A percentile compares a stretch with the other conserved stretches of the same genome.
Evolutionary conservation across 2,797 vertebrate species (phyloP).

Genomic region (Sitta carolinensis): DNA sequence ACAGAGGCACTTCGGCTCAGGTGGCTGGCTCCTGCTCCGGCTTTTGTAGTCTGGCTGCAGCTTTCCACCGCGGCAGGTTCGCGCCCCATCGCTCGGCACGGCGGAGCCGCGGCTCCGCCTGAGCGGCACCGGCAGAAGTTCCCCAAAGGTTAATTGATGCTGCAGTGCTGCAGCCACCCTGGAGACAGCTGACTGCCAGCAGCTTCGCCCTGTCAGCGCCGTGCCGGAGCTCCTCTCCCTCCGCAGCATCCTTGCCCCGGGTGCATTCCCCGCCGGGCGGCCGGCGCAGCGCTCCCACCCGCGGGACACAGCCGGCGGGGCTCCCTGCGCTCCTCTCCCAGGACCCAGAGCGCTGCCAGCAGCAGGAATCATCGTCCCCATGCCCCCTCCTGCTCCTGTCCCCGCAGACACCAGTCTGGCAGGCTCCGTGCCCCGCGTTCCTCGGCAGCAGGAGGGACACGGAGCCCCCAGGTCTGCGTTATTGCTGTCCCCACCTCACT

Average conservation of each 20-base stretch:
- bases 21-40: constrained; percentile 19
- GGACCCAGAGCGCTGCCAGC: neutral
- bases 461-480: neutral
- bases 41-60: neutral
- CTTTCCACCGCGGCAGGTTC: neutral
- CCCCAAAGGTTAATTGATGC: constrained; percentile 69
- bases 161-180: constrained; percentile 58
- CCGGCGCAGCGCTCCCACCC: neutral
- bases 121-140: constrained; percentile 32
- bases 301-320: neutral
- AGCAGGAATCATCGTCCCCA: neutral
- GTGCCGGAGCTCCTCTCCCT: neutral
- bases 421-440: neutral
- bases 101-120: neutral
- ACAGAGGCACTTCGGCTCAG: constrained; percentile 23
- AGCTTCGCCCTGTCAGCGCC: constrained; percentile 5
- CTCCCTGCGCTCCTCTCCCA: neutral
- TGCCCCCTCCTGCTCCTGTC: neutral
- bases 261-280: neutral
- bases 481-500: neutral
- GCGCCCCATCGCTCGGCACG: neutral
- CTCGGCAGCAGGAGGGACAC: neutral
- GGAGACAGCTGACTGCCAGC: constrained; percentile 33
- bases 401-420: neutral
- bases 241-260: neutral